Evolutionary conservation across 2,888 invertebrate species (phyloP).

Genomic region (Tridacna gigas): DNA sequence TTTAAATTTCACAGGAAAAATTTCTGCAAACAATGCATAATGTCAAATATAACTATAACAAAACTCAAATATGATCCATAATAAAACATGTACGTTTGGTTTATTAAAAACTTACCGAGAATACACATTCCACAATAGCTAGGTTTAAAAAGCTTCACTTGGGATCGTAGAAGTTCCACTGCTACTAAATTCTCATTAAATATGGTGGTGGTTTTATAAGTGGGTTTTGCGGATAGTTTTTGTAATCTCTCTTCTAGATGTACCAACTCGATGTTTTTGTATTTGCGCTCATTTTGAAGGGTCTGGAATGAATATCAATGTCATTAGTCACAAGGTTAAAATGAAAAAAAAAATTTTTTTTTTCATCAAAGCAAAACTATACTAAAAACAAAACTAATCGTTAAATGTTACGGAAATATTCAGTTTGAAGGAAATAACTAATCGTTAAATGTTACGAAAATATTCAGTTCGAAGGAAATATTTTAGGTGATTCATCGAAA

Average conservation of each 20-base stretch:
- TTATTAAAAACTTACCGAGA: slow-evolving; percentile 24
- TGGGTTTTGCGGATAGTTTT: slow-evolving; percentile 44
- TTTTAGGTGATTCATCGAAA: neutral
- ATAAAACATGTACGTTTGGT: neutral
- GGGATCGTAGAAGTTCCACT: slow-evolving; percentile 33
- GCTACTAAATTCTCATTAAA: slow-evolving; percentile 51
- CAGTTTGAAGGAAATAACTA: too few species aligned
- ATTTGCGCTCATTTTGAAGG: slow-evolving; percentile 53
- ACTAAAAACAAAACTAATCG: neutral
- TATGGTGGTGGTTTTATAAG: slow-evolving; percentile 38
- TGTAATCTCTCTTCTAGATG: slow-evolving; percentile 32
- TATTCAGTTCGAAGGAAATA: neutral
- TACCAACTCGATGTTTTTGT: slow-evolving; percentile 46
- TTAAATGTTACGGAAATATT: neutral
- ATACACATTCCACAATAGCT: slow-evolving; percentile 53
- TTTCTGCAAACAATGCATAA: too few species aligned
- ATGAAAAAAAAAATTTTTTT: neutral
- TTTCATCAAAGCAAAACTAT: neutral
- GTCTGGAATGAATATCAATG: slow-evolving; percentile 40
- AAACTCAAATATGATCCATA: neutral
- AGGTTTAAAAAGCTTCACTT: slow-evolving; percentile 49
- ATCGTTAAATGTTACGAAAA: too few species aligned
- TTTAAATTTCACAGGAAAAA: too few species aligned
- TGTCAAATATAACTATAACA: too few species aligned
- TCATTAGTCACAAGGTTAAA: neutral